phyloP scores from a whole-genome alignment of 2,113 vertebrate species.

The Gracilinanus agilis region DNA sequence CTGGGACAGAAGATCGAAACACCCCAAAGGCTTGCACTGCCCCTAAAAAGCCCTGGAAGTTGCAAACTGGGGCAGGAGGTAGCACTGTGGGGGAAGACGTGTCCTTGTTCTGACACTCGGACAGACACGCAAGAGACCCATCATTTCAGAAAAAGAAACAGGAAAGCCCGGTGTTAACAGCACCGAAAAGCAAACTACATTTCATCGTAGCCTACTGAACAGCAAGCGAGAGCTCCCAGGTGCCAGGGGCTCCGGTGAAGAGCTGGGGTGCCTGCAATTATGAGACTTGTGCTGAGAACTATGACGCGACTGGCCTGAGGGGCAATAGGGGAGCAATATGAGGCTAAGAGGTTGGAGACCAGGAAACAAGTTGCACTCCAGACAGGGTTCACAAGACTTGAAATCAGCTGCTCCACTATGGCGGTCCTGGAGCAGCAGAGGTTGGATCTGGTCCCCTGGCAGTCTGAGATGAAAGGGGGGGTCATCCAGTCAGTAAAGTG shows the following conservation, averaged over 20 bases:
- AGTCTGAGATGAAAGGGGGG: conserved; percentile 57
- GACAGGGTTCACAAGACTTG: conserved; percentile 60
- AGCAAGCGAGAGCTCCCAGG: conserved; percentile 82
- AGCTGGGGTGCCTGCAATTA: conserved; percentile 82
- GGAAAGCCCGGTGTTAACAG: conserved; percentile 60
- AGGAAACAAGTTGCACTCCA: conserved; percentile 21
- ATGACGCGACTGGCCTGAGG: conserved; percentile 61
- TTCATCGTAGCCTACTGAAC: conserved; percentile 80
- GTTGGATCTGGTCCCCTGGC: conserved; percentile 54
- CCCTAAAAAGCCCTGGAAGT: conserved; percentile 51
- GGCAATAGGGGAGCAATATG: conserved; percentile 1
- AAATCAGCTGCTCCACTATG: conserved; percentile 39
- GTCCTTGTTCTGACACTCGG: conserved; percentile 53
- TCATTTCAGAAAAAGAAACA: conserved; percentile 69
- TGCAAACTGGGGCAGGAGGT: conserved; percentile 57
- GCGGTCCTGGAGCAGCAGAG: conserved; percentile 35
- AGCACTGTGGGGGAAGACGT: conserved; percentile 40
- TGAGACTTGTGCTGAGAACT: conserved; percentile 66
- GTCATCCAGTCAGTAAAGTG: conserved; percentile 71
- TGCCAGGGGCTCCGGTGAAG: conserved; percentile 83
- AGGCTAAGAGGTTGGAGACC: conserved; percentile 46
- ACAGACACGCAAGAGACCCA: conserved; percentile 79
- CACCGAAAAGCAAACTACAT: conserved; percentile 67
- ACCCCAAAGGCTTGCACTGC: conserved; percentile 69
- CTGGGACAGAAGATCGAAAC: conserved; percentile 7